A percentile compares a stretch with the other conserved stretches of the same genome.
Evolutionary conservation across 2,113 vertebrate species (phyloP).

Genomic region (Gobiocypris rarus): DNA sequence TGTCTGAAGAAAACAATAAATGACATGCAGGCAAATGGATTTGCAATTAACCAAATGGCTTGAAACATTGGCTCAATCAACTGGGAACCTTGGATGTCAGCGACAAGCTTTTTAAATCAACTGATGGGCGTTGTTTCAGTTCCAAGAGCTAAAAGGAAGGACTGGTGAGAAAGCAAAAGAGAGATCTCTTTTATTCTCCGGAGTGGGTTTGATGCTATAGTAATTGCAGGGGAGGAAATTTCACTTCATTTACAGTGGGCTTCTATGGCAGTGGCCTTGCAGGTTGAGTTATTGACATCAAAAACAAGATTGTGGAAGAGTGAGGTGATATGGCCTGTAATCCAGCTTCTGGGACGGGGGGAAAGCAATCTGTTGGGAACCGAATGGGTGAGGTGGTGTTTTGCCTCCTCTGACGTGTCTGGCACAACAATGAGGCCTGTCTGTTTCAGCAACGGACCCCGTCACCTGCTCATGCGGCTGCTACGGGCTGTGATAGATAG

Average conservation of each 20-base stretch:
- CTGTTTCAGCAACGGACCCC: constrained; percentile 62
- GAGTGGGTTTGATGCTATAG: constrained; percentile 35
- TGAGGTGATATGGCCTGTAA: constrained; percentile 34
- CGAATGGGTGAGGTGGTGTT: constrained; percentile 48
- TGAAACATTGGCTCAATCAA: constrained; percentile 59
- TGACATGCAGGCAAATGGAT: constrained; percentile 65
- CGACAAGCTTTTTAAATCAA: constrained; percentile 63
- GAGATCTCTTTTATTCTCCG: not conserved
- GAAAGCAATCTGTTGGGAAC: constrained; percentile 56
- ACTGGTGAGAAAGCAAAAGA: not conserved
- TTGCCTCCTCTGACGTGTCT: constrained; percentile 63
- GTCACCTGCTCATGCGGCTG: constrained; percentile 59
- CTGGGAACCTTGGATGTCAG: constrained; percentile 50
- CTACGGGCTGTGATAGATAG: constrained; percentile 69
- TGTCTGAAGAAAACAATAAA: constrained; percentile 72
- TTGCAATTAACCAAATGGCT: constrained; percentile 69
- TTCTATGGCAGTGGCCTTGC: constrained; percentile 1
- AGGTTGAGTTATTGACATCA: constrained; percentile 47
- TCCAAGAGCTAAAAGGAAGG: constrained; percentile 37
- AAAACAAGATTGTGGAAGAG: constrained; percentile 36
- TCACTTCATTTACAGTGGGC: constrained; percentile 31
- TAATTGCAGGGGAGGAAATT: constrained; percentile 46
- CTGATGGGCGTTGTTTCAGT: constrained; percentile 54
- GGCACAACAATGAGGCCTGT: constrained; percentile 68
- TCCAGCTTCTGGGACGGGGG: constrained; percentile 18